These are phyloP conservation scores for Oscheius sp. DNA, from an alignment of 2,888 invertebrate species.

Conservation along the genomic window DNA sequence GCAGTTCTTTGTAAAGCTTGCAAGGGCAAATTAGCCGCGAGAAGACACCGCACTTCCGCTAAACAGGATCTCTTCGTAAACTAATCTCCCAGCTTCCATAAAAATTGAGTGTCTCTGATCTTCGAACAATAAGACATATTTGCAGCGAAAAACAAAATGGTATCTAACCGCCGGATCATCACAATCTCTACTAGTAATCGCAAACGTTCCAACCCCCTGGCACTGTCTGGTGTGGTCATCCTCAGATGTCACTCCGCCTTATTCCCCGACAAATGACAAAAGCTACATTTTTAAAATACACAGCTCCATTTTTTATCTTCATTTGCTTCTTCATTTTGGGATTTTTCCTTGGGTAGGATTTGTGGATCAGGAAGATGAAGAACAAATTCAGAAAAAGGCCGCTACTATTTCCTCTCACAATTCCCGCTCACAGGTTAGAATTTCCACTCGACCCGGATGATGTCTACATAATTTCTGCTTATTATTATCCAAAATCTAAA, in stretches of 20 bases:
- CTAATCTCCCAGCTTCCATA: background rate
- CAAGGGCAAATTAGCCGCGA: background rate
- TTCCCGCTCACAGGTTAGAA: background rate
- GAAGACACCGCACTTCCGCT: background rate
- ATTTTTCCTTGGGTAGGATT: background rate
- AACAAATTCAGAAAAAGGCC: background rate
- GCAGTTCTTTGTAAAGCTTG: slow-evolving; percentile 4
- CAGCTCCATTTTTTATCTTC: background rate
- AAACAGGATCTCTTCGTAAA: background rate
- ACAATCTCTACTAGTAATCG: no score
- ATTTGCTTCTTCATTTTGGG: background rate
- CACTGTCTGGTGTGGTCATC: no score
- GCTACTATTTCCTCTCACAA: background rate
- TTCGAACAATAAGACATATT: no score
- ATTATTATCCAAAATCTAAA: slow-evolving; percentile 9
- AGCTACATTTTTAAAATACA: background rate
- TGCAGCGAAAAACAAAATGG: no score
- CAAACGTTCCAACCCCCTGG: no score
- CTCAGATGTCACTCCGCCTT: no score
- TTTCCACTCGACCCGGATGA: background rate
- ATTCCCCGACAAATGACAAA: no score
- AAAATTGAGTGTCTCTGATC: no score
- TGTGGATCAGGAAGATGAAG: background rate
- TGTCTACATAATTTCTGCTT: slow-evolving; percentile 1
- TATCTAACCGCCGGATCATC: no score